phyloP scores from a whole-genome alignment of 2,888 invertebrate genomes.

The Chrysolina oricalcia region DNA sequence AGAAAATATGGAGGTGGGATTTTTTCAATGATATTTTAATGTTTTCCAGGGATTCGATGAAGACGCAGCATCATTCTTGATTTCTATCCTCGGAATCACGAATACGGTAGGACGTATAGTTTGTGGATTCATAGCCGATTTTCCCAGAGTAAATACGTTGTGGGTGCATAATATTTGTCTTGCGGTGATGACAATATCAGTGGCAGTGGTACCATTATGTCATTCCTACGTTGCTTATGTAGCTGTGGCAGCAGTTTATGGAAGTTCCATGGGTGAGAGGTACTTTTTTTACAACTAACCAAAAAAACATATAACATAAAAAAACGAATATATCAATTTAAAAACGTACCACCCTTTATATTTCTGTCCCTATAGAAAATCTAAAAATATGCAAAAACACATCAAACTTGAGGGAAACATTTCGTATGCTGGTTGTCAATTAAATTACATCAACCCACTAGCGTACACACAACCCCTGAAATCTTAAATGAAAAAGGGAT shows the following conservation, averaged over 20 bases:
- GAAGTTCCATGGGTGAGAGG: constrained; percentile 90
- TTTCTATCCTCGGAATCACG: constrained; percentile 92
- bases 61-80: constrained; percentile 81
- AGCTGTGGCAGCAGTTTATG: constrained; percentile 89
- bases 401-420: too few species aligned
- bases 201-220: constrained; percentile 89
- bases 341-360: too few species aligned
- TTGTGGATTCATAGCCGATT: constrained; percentile 93
- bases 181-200: constrained; percentile 89
- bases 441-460: too few species aligned
- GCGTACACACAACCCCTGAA: too few species aligned
- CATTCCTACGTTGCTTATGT: constrained; percentile 83
- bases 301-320: too few species aligned
- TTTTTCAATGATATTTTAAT: not conserved
- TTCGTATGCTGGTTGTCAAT: too few species aligned
- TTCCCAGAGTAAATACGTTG: constrained; percentile 92
- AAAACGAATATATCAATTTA: too few species aligned
- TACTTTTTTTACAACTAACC: not conserved
- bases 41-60: constrained; percentile 80
- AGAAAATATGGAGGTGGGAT: too few species aligned
- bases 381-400: too few species aligned
- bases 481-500: too few species aligned
- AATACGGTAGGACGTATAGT: constrained; percentile 94
- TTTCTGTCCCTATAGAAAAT: too few species aligned
- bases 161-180: constrained; percentile 95